phyloP scores from a whole-genome alignment of 1,140 invertebrate species.

The Prorops nasuta region DNA sequence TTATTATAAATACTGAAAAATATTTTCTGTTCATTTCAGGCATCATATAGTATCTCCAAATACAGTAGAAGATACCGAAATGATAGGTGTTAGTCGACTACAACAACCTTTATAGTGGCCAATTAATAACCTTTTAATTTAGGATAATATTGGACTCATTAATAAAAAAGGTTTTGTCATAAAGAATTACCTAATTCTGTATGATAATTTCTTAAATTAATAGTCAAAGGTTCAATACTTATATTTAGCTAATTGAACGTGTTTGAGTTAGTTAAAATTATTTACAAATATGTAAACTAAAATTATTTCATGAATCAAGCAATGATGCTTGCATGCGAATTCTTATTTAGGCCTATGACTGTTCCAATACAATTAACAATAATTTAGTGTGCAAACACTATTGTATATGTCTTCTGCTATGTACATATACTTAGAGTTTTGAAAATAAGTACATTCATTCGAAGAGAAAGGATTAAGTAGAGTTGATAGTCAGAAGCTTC shows the following conservation, averaged over 20 bases:
- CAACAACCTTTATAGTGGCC: constrained; percentile 39
- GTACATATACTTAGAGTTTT: constrained; percentile 23
- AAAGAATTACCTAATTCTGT: too few species aligned
- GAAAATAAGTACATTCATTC: constrained; percentile 14
- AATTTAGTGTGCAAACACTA: constrained; percentile 9
- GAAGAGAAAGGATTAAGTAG: too few species aligned
- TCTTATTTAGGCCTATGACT: constrained; percentile 7
- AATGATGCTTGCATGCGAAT: constrained; percentile 6
- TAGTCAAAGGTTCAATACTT: constrained; percentile 10
- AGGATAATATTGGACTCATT: constrained; percentile 15
- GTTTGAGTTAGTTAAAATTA: too few species aligned
- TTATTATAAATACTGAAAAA: too few species aligned
- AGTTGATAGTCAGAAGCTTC: too few species aligned
- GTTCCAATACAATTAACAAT: constrained; percentile 8
- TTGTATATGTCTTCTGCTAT: constrained; percentile 14
- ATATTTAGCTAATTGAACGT: constrained; percentile 31
- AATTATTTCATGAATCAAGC: constrained; percentile 3
- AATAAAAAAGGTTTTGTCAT: too few species aligned
- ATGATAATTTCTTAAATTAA: too few species aligned
- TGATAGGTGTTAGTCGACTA: constrained; percentile 46
- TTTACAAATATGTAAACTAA: constrained; percentile 15
- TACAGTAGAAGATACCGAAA: constrained; percentile 46
- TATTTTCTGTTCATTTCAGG: constrained; percentile 35
- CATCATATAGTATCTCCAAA: constrained; percentile 39
- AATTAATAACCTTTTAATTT: constrained; percentile 1